Evolutionary conservation across 2,888 invertebrate species (phyloP).

Genomic region (Machimus rusticus): DNA sequence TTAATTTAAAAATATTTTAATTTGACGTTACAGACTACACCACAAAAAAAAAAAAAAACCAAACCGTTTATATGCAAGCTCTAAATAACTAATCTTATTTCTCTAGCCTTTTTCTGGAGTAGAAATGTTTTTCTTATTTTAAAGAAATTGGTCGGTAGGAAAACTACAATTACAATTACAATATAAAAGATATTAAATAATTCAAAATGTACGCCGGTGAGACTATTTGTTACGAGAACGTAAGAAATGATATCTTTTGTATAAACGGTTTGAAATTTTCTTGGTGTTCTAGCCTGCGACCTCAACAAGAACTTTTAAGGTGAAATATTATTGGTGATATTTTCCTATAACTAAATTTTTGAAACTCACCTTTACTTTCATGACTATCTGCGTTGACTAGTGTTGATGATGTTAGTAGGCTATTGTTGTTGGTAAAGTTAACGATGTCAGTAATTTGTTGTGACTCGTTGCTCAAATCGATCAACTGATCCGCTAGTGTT

Average conservation of each 20-base stretch:
- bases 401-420: slow-evolving; percentile 59
- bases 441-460: slow-evolving; percentile 57
- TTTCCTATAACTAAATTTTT: background rate
- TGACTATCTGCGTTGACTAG: slow-evolving; percentile 65
- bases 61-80: background rate
- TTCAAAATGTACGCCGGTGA: too few relatives aligned
- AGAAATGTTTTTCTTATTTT: too few relatives aligned
- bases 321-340: background rate
- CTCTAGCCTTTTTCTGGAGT: too few relatives aligned
- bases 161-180: too few relatives aligned
- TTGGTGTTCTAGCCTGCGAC: background rate
- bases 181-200: too few relatives aligned
- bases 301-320: background rate
- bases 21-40: background rate
- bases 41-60: background rate
- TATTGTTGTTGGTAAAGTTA: slow-evolving; percentile 53
- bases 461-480: slow-evolving; percentile 62
- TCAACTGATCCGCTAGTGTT: slow-evolving; percentile 57
- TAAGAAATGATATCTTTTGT: background rate
- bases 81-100: background rate
- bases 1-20: background rate
- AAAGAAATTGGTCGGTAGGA: too few relatives aligned
- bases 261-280: background rate
- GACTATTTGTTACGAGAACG: too few relatives aligned
- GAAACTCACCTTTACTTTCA: slow-evolving; percentile 60